Evolutionary conservation across 1,140 invertebrate genomes (phyloP), one percentile per base, ranked within the genome.

Genomic region (Habropoda laboriosa): DNA sequence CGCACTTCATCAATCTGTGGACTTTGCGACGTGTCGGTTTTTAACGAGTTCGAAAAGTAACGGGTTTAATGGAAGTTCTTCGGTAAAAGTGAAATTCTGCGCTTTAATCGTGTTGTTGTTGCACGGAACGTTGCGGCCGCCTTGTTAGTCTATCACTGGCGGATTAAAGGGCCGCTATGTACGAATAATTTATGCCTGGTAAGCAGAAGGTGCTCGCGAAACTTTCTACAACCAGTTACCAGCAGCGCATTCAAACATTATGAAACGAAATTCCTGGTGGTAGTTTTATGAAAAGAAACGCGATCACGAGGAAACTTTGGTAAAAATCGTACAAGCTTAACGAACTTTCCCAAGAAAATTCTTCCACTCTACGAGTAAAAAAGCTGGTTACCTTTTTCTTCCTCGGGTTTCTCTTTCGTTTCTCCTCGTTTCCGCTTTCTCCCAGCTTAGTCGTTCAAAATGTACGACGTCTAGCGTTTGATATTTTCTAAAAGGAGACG

Each of bases 301-400:
- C 5, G 21, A 51, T 53, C 24, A 3, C 3, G 55, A 21, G 27
- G 10, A 32, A 67, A 32, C 27, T 66, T 75, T 12, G 47, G 21
- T 5, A 27, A 53, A 55, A 66, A 67, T 60, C 42, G 55, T 7
- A 27, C 24, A 16, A 3, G 30, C 70, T 75, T 66, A 32, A 55
- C 38, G 21, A 64, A 74, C 60, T 66, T 74, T 40, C 21, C 16
- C 32, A 5, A 12, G 24, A 5, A 18, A 45, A 58, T 53, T 55
- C 13, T 38, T 60, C 32, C 2, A 12, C 1, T 12, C 8, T 3
- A 7, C 6, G 16, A n/a, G 32, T 21, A 2, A 8, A 0, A 49
- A 27, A 24, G 3, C 10, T 30, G 24, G 10, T 51, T 74, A 16
- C 45, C 3, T 40, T 49, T 30, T 49, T 67, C 1, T 42, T 12